phyloP scores from a whole-genome alignment of 2,888 invertebrate genomes.

The Autographa pulchrina region DNA sequence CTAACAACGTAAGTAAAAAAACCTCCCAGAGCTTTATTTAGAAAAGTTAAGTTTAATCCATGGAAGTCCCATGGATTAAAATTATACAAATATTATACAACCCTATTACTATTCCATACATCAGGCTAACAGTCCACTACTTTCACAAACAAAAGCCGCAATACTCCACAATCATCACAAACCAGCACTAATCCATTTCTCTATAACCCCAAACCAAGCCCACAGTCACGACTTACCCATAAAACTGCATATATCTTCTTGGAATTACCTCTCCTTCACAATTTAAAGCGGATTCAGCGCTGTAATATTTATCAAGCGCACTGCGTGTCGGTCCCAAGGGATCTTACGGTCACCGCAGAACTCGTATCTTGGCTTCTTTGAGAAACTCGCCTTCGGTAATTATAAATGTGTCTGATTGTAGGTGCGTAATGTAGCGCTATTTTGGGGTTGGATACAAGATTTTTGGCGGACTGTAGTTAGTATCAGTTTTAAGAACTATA shows the following conservation, averaged over 20 bases:
- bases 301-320: conserved; percentile 59
- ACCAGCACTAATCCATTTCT: conserved; percentile 9
- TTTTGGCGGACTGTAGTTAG: conserved; percentile 12
- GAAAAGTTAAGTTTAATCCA: too few species aligned
- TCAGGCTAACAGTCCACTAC: not conserved
- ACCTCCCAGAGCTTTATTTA: too few species aligned
- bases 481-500: not conserved
- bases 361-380: conserved; percentile 51
- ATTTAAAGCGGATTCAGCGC: conserved; percentile 36
- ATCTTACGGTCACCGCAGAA: conserved; percentile 45
- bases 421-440: conserved; percentile 22
- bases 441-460: conserved; percentile 30
- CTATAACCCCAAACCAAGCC: not conserved
- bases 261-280: conserved; percentile 21
- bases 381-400: conserved; percentile 54
- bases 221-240: conserved; percentile 24
- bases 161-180: conserved; percentile 2
- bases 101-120: not conserved
- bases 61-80: too few species aligned
- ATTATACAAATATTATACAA: too few species aligned
- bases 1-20: too few species aligned
- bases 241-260: conserved; percentile 51
- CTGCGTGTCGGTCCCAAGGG: conserved; percentile 46
- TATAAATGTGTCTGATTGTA: conserved; percentile 53
- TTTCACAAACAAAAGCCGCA: not conserved